Base-by-base conservation (phyloP, 2,888 invertebrate species). In the Ichneumoninae sp. region DNA sequence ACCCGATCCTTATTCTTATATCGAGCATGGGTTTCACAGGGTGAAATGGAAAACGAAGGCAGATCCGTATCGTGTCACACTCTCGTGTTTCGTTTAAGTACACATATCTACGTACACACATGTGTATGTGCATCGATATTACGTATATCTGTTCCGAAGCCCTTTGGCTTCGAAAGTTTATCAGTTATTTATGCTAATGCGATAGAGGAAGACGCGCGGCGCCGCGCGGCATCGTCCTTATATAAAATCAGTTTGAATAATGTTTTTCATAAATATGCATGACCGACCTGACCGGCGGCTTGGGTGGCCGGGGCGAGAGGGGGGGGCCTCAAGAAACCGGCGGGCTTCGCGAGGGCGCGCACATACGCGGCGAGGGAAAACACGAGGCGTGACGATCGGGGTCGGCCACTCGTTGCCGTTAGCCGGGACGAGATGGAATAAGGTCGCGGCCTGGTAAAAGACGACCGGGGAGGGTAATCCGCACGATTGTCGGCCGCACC, bases 231-330 rank as follows among this genome's bases (percentile, higher is more conserved):
- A 89, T 92, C 91, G 91, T 91, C 90, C 90, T 92, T 91, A 91
- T 91, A 92, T 91, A 91, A 92, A 92, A 92, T 93, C 90, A 88
- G 89, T 90, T 90, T 91, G 92, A 92, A 92, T 92, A 92, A 92
- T 91, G 90, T 89, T 91, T 88, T 88, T 88, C 92, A 93, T 93
- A 92, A 92, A 93, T 92, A 92, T 92, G 91, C 90, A 92, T 92
- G 90, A 76, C 80, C 70, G 85, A 82, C 81, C 85, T 75, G 86
- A 76, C 70, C 70, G 87, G 80, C 75, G 81, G 81, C 83, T 50
- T 16, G 74, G 77, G 50, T 76, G 83, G 44, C 44, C 13, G 85
- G 69, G 81, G 71, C 54, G 83, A 71, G 83, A 74, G 57, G 75
- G 85, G 75, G 85, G 63, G 54, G 54, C n/a, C 65, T 68, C 19